Evolutionary conservation across 2,888 invertebrate genomes (phyloP).

Genomic region (Hypomecis atomaria): DNA sequence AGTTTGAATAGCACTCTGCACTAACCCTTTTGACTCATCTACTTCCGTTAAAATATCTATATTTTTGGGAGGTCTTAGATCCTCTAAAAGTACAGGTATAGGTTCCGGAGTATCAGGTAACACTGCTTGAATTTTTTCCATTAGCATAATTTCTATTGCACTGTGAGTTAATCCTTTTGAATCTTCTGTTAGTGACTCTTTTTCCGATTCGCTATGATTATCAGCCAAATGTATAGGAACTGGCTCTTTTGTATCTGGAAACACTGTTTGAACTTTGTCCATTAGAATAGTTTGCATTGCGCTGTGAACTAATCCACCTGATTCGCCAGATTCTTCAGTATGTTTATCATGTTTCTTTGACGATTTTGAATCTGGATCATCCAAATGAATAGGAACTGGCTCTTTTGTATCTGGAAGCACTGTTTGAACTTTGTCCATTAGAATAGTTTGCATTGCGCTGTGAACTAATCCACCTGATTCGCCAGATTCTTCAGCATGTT

Average conservation of each 20-base stretch:
- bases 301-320: constrained; percentile 64
- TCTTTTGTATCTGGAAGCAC: constrained; percentile 31
- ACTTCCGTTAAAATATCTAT: background rate
- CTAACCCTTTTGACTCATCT: constrained; percentile 25
- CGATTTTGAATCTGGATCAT: constrained; percentile 12
- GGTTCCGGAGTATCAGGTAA: constrained; percentile 38
- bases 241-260: constrained; percentile 25
- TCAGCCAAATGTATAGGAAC: constrained; percentile 22
- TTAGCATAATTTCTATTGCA: constrained; percentile 38
- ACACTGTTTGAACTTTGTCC: constrained; percentile 62
- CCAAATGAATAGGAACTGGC: constrained; percentile 26
- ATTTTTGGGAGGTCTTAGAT: constrained; percentile 13
- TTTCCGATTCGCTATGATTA: constrained; percentile 10
- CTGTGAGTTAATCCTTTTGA: constrained; percentile 38
- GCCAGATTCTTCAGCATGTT: constrained; percentile 19
- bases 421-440: constrained; percentile 69
- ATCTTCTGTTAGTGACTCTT: constrained; percentile 9
- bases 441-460: constrained; percentile 79
- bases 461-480: constrained; percentile 60
- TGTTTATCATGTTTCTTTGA: constrained; percentile 14
- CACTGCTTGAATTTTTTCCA: constrained; percentile 46
- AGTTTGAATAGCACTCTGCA: constrained; percentile 35
- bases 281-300: constrained; percentile 81
- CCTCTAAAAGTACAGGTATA: constrained; percentile 32
- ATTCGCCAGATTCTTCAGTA: constrained; percentile 28